Evolutionary conservation across 2,888 invertebrate species (phyloP).

Genomic region (Mellilla xanthometata): DNA sequence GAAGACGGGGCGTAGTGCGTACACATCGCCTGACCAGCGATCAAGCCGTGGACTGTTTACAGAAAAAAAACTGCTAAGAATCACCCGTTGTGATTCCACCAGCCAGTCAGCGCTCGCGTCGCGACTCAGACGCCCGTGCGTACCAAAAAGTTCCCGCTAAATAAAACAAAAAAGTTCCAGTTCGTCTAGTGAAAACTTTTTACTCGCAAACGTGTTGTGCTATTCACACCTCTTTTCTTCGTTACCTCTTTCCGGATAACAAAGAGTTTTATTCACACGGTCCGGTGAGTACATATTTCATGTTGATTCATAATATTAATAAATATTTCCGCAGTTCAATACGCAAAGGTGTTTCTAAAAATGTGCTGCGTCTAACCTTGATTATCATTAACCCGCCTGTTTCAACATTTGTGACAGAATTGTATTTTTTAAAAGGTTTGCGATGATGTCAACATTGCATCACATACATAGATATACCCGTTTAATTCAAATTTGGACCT

Average conservation of each 20-base stretch:
- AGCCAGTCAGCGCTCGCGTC: slow-evolving; percentile 52
- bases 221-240: slow-evolving; percentile 15
- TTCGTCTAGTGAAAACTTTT: slow-evolving; percentile 31
- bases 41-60: slow-evolving; percentile 39
- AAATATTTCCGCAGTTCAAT: slow-evolving; percentile 1
- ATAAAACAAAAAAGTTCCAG: slow-evolving; percentile 39
- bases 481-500: neutral
- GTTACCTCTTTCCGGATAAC: slow-evolving; percentile 1
- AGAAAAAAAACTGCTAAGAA: slow-evolving; percentile 37
- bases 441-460: slow-evolving; percentile 4
- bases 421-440: slow-evolving; percentile 2
- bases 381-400: slow-evolving; percentile 12
- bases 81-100: slow-evolving; percentile 10
- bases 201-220: slow-evolving; percentile 41
- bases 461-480: no score
- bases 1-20: slow-evolving; percentile 44
- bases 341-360: slow-evolving; percentile 17
- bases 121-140: slow-evolving; percentile 47
- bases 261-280: neutral
- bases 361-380: slow-evolving; percentile 12
- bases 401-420: slow-evolving; percentile 15
- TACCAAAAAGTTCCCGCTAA: slow-evolving; percentile 39
- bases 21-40: slow-evolving; percentile 38
- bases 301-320: slow-evolving; percentile 3
- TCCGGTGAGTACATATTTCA: slow-evolving; percentile 9